phyloP scores from a whole-genome alignment of 2,113 vertebrate species.

The Sclerurus mexicanus region DNA sequence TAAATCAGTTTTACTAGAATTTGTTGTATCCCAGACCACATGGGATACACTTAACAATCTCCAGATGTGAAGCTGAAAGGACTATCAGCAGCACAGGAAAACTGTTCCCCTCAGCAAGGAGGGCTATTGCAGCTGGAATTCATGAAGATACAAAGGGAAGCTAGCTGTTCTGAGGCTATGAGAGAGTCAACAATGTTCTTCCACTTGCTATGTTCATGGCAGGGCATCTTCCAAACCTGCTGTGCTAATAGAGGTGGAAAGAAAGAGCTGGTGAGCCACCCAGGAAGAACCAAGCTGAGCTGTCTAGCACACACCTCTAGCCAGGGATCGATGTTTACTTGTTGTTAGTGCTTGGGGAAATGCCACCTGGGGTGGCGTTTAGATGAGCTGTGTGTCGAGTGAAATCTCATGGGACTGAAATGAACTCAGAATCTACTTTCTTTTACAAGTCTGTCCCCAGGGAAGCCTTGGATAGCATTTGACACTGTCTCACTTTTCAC shows the following conservation, averaged over 20 bases:
- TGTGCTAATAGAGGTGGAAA: background rate
- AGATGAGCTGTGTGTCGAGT: background rate
- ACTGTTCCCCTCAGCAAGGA: background rate
- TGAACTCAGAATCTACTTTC: background rate
- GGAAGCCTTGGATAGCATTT: background rate
- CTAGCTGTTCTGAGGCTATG: background rate
- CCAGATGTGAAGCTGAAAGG: slow-evolving; percentile 45
- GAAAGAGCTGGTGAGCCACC: background rate
- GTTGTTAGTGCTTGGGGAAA: background rate
- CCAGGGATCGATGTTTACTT: background rate
- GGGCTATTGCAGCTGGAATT: background rate
- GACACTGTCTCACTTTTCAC: background rate
- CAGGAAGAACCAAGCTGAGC: background rate
- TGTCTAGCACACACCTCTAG: background rate
- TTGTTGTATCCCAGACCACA: background rate
- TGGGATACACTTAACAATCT: slow-evolving; percentile 36
- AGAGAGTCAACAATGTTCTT: background rate
- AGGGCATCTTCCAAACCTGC: background rate
- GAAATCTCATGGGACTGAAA: background rate
- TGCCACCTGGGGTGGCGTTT: background rate
- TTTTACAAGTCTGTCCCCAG: background rate
- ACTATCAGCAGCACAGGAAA: background rate
- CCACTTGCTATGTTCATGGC: background rate
- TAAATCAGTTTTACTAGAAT: slow-evolving; percentile 46
- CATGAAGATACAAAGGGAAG: background rate